Evolutionary conservation across 2,113 vertebrate species (phyloP), one percentile per base, ranked within the genome.

Genomic region (Megaptera novaeangliae): DNA sequence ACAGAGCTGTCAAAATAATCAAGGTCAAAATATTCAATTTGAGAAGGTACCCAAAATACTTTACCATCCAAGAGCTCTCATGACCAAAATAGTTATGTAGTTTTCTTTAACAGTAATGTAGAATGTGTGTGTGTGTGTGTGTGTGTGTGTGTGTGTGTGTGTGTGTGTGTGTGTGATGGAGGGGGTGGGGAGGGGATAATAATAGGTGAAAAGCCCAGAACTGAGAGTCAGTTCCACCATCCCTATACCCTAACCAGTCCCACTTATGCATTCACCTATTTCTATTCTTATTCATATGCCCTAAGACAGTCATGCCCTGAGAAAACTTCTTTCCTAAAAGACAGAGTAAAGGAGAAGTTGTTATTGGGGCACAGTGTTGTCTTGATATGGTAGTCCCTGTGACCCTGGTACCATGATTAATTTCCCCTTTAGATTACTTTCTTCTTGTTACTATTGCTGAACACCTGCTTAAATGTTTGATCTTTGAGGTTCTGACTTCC

Each of bases 11-110:
- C 86, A 72, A 86, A 81, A 81, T 44, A 71, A 36, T 90, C 52
- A 95, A 89, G 14, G 36, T 36, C n/a, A 94, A 94, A 96, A 83
- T 83, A 85, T 55, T 78, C 61, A 14, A 0, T 86, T 44, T 69
- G 13, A 81, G 39, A 92, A 77, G 34, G 8, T 81, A 3, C 41
- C 81, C 14, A 59, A 90, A 88, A 55, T 66, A 66, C 8, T 81
- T 88, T 63, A 31, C 59, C 14, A 31, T 52, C 3, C 2, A 29
- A 82, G 25, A 77, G 6, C 20, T 69, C 74, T 84, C 18, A 14
- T 57, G 8, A 27, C 8, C 46, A 29, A 82, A 68, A 82, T 14
- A 87, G 13, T 18, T 31, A 52, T 18, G 25, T 18, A 55, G 44
- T 46, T 87, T 52, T 52, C 49, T 52, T 87, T 81, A 74, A 88